These are phyloP conservation scores for Temnothorax ravouxi DNA, from an alignment of 2,888 invertebrate species.

Conservation along the genomic window DNA sequence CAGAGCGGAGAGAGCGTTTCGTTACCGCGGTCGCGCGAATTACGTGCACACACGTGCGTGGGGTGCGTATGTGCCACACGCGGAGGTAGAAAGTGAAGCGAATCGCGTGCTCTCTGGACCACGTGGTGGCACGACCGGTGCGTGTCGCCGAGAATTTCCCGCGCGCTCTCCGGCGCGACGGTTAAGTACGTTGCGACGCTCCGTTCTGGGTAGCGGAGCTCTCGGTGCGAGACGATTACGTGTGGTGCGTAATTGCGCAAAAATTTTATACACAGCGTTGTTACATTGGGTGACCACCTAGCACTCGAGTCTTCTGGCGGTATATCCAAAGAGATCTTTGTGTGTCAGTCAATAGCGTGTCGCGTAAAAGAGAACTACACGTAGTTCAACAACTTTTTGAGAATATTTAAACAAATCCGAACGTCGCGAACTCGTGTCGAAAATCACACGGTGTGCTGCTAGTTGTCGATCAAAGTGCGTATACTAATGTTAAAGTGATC, in stretches of 20 bases:
- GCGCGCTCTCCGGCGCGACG: not conserved
- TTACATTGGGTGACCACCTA: not conserved
- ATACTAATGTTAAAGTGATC: not conserved
- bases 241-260: not conserved
- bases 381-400: not conserved
- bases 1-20: not conserved
- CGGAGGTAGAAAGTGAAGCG: not conserved
- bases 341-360: not conserved
- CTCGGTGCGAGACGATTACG: no score
- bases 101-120: conserved; percentile 22
- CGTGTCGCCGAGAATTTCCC: not conserved
- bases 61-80: not conserved
- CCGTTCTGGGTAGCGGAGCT: not conserved
- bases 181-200: not conserved
- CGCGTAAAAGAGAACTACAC: not conserved
- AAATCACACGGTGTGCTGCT: not conserved
- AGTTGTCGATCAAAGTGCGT: not conserved
- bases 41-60: conserved; percentile 14
- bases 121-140: conserved; percentile 31
- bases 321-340: not conserved
- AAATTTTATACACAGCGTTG: not conserved
- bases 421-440: not conserved
- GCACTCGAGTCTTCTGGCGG: not conserved
- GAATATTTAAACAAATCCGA: not conserved
- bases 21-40: not conserved